Conservation (phyloP, 2,113 vertebrate species). For the Seriola dumerili region DNA sequence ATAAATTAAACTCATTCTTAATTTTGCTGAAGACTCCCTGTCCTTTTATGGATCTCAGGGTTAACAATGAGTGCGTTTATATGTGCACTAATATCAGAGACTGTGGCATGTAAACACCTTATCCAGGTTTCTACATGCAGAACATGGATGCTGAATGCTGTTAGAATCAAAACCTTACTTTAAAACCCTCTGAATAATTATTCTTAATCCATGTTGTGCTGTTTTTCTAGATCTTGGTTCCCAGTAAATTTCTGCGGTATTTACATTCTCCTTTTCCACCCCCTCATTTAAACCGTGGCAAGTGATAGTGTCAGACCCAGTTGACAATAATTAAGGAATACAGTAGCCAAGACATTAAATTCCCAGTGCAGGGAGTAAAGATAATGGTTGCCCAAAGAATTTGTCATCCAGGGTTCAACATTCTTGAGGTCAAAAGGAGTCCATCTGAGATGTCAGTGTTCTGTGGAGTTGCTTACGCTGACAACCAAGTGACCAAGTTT, state of each 20-base stretch:
- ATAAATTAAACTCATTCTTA: neutral
- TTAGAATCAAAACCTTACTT: neutral
- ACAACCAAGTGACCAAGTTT: neutral
- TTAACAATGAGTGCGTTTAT: neutral
- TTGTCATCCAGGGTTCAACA: slow-evolving; percentile 59
- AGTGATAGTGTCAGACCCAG: neutral
- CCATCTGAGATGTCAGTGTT: slow-evolving; percentile 14
- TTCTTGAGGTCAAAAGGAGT: slow-evolving; percentile 66
- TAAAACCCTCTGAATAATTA: neutral
- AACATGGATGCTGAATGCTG: too few relatives aligned
- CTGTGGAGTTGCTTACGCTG: too few relatives aligned
- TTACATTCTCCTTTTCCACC: neutral
- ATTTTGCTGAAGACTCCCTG: neutral
- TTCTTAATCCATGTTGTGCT: neutral
- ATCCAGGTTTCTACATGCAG: too few relatives aligned
- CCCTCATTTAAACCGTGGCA: neutral
- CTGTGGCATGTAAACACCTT: too few relatives aligned
- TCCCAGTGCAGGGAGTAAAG: neutral
- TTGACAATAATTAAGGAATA: slow-evolving; percentile 2
- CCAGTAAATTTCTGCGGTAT: neutral
- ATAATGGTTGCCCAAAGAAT: slow-evolving; percentile 58
- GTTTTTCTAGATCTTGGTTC: neutral
- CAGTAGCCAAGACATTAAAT: slow-evolving; percentile 25
- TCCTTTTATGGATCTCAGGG: neutral
- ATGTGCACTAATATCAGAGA: neutral